phyloP scores from a whole-genome alignment of 2,888 invertebrate genomes.

The Meteorus cinctellus region DNA sequence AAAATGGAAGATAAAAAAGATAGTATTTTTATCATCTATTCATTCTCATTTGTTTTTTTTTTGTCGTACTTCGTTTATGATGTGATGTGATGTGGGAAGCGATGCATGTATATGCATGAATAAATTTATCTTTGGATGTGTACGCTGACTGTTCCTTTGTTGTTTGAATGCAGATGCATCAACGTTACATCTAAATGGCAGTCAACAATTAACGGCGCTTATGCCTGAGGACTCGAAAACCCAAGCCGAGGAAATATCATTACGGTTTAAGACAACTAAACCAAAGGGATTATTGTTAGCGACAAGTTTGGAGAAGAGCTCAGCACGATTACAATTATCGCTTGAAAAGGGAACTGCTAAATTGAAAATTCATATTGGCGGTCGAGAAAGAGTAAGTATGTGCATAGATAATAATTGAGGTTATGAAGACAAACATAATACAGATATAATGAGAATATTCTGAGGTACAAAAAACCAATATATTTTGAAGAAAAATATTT shows the following conservation, averaged over 20 bases:
- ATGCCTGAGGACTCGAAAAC: conserved; percentile 84
- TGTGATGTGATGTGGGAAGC: background rate
- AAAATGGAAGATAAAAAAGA: background rate
- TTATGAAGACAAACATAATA: too few species aligned
- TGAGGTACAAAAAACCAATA: too few species aligned
- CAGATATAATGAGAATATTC: too few species aligned
- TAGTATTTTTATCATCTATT: background rate
- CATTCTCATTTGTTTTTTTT: background rate
- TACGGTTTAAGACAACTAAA: conserved; percentile 88
- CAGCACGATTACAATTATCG: conserved; percentile 89
- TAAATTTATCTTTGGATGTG: background rate
- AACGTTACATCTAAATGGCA: conserved; percentile 90
- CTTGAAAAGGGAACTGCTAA: conserved; percentile 89
- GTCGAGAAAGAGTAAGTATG: conserved; percentile 84
- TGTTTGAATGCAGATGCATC: conserved; percentile 80
- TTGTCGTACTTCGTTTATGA: background rate
- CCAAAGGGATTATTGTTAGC: conserved; percentile 86
- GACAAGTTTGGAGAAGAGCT: conserved; percentile 85
- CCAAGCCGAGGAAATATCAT: conserved; percentile 91
- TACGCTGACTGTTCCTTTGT: background rate
- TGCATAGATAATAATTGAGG: background rate
- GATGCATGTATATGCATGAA: background rate
- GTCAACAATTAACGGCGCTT: conserved; percentile 88
- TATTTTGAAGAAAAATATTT: too few species aligned
- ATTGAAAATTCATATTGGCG: conserved; percentile 87